These are phyloP conservation scores for Clarias platycephalus DNA, from an alignment of 2,797 vertebrate genomes.

Conservation along the genomic window DNA sequence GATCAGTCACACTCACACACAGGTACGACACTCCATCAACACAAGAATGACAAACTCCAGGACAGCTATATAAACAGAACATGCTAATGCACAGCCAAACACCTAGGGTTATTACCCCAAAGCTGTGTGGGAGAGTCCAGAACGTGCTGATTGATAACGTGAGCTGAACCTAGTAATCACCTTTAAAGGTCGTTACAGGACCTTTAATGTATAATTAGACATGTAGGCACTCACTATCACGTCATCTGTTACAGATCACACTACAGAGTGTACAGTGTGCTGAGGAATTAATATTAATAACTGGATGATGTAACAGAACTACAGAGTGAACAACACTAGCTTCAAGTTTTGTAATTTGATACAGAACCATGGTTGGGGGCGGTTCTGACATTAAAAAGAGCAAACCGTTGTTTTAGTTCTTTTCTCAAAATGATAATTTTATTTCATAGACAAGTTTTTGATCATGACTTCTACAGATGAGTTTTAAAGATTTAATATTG, in stretches of 20 bases:
- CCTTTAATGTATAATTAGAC: not conserved
- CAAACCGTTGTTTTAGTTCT: not conserved
- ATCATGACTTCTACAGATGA: not conserved
- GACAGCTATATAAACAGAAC: not conserved
- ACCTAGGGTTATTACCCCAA: not conserved
- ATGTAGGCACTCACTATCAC: not conserved
- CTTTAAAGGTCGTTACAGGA: not conserved
- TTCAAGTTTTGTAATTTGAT: not conserved
- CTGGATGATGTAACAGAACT: not conserved
- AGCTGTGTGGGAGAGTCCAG: not conserved
- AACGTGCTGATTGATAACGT: not conserved
- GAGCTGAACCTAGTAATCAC: not conserved
- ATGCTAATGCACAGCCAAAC: not conserved
- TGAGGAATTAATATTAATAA: not conserved
- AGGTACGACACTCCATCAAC: not conserved
- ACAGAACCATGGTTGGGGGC: not conserved
- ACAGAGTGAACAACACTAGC: not conserved
- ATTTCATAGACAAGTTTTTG: not conserved
- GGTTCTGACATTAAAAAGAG: not conserved
- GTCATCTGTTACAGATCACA: not conserved
- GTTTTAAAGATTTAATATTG: not conserved
- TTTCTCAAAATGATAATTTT: not conserved
- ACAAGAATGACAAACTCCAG: not conserved
- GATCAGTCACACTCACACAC: conserved; percentile 56
- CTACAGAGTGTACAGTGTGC: not conserved